Evolutionary conservation across 2,113 vertebrate species (phyloP).

Genomic region (Tichodroma muraria): DNA sequence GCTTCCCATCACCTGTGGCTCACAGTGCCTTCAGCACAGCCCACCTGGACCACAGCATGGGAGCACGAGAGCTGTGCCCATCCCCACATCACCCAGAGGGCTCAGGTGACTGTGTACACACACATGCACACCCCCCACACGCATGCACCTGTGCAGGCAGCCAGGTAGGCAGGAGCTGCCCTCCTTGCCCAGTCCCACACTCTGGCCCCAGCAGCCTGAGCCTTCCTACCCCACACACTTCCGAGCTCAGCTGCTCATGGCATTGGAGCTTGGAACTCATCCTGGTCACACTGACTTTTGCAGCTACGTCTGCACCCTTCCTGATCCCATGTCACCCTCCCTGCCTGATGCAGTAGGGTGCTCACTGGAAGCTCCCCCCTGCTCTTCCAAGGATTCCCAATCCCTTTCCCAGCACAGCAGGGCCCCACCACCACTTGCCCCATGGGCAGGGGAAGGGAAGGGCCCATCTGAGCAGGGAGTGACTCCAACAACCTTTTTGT

Average conservation of each 20-base stretch:
- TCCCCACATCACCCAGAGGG: not conserved
- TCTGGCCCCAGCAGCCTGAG: fast-evolving
- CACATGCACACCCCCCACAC: not conserved
- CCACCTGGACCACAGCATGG: fast-evolving
- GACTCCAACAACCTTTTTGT: not conserved
- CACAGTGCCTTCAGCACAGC: not conserved
- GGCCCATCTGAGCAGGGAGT: fast-evolving
- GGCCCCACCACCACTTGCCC: not conserved
- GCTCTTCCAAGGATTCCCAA: not conserved
- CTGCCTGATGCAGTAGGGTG: not conserved
- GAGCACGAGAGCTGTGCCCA: not conserved
- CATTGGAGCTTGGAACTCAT: not conserved
- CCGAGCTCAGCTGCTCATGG: not conserved
- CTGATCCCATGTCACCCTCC: fast-evolving
- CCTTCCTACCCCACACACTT: not conserved
- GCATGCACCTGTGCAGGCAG: not conserved
- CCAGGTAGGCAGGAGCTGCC: not conserved
- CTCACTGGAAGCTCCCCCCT: not conserved
- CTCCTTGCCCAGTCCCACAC: not conserved
- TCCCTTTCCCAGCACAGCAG: not conserved
- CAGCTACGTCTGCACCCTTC: not conserved
- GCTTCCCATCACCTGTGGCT: not conserved
- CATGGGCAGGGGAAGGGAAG: not conserved
- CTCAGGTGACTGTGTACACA: not conserved
- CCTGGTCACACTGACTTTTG: not conserved